A percentile compares a stretch with the other conserved stretches of the same genome.
These are phyloP conservation scores for Drosophila neutralis DNA, from an alignment of 2,888 invertebrate species.

Conservation along the genomic window DNA sequence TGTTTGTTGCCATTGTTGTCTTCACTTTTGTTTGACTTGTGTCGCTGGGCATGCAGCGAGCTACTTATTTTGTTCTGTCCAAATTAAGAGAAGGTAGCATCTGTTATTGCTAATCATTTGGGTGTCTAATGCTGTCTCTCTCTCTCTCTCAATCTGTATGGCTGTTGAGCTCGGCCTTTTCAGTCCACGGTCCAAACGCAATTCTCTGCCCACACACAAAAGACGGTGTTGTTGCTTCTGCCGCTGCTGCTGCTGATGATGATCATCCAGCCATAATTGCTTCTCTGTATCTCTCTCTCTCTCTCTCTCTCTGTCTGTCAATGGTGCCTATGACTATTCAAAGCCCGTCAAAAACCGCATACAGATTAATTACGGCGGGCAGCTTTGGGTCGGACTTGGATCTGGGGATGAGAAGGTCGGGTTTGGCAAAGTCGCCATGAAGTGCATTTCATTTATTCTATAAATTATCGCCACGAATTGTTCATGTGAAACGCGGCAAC, in stretches of 20 bases:
- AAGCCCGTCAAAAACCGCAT: constrained; percentile 77
- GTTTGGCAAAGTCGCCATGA: constrained; percentile 62
- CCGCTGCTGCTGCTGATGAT: constrained; percentile 27
- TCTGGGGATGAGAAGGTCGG: constrained; percentile 43
- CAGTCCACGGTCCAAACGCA: constrained; percentile 39
- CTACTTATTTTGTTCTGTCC: constrained; percentile 31
- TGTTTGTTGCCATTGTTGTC: constrained; percentile 26
- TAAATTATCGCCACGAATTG: constrained; percentile 80
- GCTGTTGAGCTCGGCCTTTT: constrained; percentile 36
- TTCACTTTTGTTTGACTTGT: constrained; percentile 58
- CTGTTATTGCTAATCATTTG: constrained; percentile 52
- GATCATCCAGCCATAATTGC: constrained; percentile 33
- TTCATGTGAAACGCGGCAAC: constrained; percentile 72
- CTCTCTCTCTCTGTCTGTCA: neutral
- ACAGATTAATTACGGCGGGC: constrained; percentile 69
- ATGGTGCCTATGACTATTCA: constrained; percentile 55
- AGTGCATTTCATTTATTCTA: constrained; percentile 79
- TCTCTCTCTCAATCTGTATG: neutral
- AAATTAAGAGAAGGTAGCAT: constrained; percentile 35
- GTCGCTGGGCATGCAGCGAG: constrained; percentile 50
- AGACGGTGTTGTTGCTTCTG: constrained; percentile 24
- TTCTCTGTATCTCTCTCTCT: neutral
- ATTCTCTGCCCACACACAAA: constrained; percentile 67
- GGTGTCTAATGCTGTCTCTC: neutral
- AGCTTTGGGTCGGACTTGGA: constrained; percentile 61